Percentiles rank a stretch among this genome's conserved stretches.
These are phyloP conservation scores for Spisula solida DNA, from an alignment of 2,888 invertebrate genomes.

Conservation along the genomic window DNA sequence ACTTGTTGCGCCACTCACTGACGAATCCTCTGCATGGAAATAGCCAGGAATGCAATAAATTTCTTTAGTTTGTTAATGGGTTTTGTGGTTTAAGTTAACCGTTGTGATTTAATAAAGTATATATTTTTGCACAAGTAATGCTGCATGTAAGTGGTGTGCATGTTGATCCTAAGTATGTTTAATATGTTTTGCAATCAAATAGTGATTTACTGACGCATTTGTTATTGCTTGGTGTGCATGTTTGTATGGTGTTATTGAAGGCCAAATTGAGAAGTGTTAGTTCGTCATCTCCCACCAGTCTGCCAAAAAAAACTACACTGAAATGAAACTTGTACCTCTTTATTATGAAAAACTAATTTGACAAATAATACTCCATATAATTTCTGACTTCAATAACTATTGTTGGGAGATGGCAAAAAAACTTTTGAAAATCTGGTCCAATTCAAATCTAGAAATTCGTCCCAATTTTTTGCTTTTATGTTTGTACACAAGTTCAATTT, in stretches of 20 bases:
- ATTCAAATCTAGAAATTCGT: no score
- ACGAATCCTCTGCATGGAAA: constrained; percentile 33
- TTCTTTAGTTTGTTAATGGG: neutral
- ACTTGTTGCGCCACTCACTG: constrained; percentile 58
- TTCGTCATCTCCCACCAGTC: no score
- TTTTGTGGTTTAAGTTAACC: neutral
- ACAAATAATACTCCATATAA: no score
- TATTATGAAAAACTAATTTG: no score
- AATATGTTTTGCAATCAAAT: neutral
- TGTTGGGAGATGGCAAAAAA: no score
- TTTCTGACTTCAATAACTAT: no score
- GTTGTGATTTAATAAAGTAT: neutral
- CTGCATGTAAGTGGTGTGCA: constrained; percentile 18
- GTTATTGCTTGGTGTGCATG: constrained; percentile 3
- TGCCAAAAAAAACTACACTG: no score
- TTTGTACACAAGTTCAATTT: neutral
- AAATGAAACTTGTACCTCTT: no score
- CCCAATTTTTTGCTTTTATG: neutral
- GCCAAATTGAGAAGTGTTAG: no score
- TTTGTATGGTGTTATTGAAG: neutral
- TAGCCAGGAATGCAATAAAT: neutral
- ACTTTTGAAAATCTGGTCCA: no score
- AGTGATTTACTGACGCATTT: neutral
- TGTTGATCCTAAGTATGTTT: neutral
- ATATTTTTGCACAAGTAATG: constrained; percentile 14